Conservation (phyloP, 37 sponge, comb jelly and placozoan species). For the Tethya wilhelma region DNA sequence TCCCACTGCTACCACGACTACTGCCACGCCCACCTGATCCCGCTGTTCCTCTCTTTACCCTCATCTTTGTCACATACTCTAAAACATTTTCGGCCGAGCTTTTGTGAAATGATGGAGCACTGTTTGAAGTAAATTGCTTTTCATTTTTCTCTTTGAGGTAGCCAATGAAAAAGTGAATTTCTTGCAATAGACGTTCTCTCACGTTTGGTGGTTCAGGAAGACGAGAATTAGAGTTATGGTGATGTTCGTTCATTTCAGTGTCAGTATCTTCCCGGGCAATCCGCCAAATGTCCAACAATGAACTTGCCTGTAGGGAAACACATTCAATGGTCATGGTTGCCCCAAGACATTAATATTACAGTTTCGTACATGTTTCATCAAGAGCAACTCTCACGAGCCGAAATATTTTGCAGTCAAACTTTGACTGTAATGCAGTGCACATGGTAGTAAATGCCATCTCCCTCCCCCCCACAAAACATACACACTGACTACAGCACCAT, state of each 20-base stretch:
- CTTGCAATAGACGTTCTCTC: slow-evolving; percentile 66
- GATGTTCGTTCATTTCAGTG: not conserved
- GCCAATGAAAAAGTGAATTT: slow-evolving; percentile 65
- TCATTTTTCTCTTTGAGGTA: slow-evolving; percentile 23
- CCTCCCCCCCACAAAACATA: no score
- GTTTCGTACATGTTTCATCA: not conserved
- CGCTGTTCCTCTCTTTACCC: not conserved
- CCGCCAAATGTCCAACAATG: slow-evolving; percentile 62
- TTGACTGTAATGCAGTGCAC: no score
- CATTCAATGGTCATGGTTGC: no score
- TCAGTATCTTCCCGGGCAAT: slow-evolving; percentile 44
- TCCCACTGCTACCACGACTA: not conserved
- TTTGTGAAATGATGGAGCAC: slow-evolving; percentile 17
- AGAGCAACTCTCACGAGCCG: no score
- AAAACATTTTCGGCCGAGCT: not conserved
- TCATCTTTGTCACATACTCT: not conserved
- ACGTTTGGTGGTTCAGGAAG: slow-evolving; percentile 71
- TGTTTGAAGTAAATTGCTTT: no score
- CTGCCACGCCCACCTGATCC: not conserved
- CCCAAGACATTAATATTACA: no score
- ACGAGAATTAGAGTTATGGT: not conserved
- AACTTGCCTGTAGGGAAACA: slow-evolving; percentile 35
- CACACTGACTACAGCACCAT: no score
- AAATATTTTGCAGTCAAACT: no score
- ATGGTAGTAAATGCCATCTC: no score